These are phyloP conservation scores for Uropsilus gracilis DNA, from an alignment of 2,113 vertebrate genomes.

Conservation along the genomic window DNA sequence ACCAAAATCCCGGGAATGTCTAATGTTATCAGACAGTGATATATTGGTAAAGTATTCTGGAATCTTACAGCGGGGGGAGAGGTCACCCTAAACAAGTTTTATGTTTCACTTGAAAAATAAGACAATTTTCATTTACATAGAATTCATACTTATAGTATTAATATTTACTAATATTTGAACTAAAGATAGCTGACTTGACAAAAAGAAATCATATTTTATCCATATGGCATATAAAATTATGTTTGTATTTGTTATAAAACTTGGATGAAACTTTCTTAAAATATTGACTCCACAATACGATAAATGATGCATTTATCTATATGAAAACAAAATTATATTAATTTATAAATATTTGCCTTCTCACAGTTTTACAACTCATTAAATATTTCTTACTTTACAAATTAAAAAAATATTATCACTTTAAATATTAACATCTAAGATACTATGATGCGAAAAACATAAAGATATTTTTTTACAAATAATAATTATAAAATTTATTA, in stretches of 20 bases:
- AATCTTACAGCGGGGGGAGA: background rate
- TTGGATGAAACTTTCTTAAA: constrained; percentile 17
- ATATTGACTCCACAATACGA: background rate
- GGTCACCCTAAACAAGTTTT: background rate
- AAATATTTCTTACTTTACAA: background rate
- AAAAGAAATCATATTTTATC: constrained; percentile 1
- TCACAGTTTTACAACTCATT: background rate
- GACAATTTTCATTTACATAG: background rate
- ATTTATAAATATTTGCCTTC: background rate
- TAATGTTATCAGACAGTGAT: background rate
- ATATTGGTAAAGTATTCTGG: background rate
- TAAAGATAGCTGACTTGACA: background rate
- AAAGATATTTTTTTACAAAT: background rate
- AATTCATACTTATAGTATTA: background rate
- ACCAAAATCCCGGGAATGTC: constrained; percentile 7
- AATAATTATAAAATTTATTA: background rate
- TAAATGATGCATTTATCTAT: background rate
- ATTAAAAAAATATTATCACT: background rate
- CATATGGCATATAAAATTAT: background rate
- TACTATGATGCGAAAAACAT: background rate
- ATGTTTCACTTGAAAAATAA: background rate
- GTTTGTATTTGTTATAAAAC: constrained; percentile 10
- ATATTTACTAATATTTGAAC: background rate
- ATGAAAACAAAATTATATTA: background rate
- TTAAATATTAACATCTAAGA: constrained; percentile 5